Evolutionary conservation across 2,797 vertebrate genomes (phyloP).

Genomic region (Cetoscarus ocellatus): DNA sequence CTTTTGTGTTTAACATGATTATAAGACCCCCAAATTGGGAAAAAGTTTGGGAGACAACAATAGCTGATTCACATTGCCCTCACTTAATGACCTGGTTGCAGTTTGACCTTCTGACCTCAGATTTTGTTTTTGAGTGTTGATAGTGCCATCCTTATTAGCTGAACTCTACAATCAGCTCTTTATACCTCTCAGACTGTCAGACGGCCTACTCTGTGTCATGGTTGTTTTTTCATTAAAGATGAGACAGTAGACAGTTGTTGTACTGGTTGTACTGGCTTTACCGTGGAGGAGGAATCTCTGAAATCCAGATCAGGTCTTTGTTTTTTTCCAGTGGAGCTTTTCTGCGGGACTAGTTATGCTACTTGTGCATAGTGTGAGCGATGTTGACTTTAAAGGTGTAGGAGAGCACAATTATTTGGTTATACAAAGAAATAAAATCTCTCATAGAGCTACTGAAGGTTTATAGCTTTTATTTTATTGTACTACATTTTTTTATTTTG

Average conservation of each 20-base stretch:
- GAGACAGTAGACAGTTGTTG: conserved; percentile 23
- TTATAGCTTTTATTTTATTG: no score
- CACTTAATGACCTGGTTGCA: conserved; percentile 40
- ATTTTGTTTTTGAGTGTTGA: conserved; percentile 49
- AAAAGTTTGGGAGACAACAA: conserved; percentile 49
- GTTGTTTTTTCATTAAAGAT: conserved; percentile 29
- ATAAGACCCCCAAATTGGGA: not conserved
- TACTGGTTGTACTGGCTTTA: conserved; percentile 23
- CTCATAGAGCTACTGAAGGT: no score
- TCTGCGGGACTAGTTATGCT: no score
- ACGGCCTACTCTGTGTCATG: conserved; percentile 39
- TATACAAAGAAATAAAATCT: no score
- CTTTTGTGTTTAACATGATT: conserved; percentile 15
- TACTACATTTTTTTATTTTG: no score
- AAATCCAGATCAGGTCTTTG: no score
- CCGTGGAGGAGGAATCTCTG: conserved; percentile 29
- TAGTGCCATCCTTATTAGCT: conserved; percentile 58
- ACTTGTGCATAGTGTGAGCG: no score
- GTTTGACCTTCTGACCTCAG: conserved; percentile 53
- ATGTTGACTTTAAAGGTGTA: no score
- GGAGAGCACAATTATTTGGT: no score
- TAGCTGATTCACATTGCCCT: conserved; percentile 50
- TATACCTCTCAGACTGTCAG: conserved; percentile 2
- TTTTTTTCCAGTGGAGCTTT: no score
- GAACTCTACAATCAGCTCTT: conserved; percentile 63